Percentiles rank a stretch among this genome's conserved stretches.
Conservation (phyloP, 1,140 invertebrate genomes). For the Pseudomyrmex sp. region DNA sequence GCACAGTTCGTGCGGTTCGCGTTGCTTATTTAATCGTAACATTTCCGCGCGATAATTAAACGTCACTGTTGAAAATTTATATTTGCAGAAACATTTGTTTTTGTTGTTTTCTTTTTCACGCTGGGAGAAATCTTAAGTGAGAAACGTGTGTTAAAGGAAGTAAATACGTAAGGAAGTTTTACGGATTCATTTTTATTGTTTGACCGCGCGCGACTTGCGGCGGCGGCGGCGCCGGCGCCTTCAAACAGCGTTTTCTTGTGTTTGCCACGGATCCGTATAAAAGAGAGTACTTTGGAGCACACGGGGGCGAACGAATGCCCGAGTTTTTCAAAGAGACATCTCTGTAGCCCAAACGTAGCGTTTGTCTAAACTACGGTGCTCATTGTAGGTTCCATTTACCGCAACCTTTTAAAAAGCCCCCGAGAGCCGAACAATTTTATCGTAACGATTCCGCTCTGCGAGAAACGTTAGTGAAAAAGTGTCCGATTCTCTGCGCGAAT, state of each 20-base stretch:
- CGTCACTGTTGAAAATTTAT: background rate
- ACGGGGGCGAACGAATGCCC: constrained; percentile 31
- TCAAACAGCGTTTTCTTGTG: constrained; percentile 29
- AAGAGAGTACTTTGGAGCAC: constrained; percentile 33
- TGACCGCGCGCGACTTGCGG: background rate
- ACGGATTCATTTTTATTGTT: constrained; percentile 55
- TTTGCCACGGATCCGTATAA: constrained; percentile 47
- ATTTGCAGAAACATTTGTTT: background rate
- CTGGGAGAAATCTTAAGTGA: background rate
- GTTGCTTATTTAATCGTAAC: background rate
- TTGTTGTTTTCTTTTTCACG: background rate
- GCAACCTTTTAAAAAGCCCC: constrained; percentile 53
- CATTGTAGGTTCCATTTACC: constrained; percentile 52
- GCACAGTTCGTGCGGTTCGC: background rate
- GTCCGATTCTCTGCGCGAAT: constrained; percentile 33
- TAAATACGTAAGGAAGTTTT: constrained; percentile 5
- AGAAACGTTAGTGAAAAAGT: constrained; percentile 22
- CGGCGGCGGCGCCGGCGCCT: background rate
- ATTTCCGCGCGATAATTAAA: background rate
- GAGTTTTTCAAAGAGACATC: constrained; percentile 56
- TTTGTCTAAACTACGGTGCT: constrained; percentile 52
- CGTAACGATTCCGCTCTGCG: constrained; percentile 32
- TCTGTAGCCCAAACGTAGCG: constrained; percentile 43
- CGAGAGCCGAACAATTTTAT: constrained; percentile 53
- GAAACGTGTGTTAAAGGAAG: background rate